Evolutionary conservation across 2,888 invertebrate genomes (phyloP).

Genomic region (Drosophila infuscata): DNA sequence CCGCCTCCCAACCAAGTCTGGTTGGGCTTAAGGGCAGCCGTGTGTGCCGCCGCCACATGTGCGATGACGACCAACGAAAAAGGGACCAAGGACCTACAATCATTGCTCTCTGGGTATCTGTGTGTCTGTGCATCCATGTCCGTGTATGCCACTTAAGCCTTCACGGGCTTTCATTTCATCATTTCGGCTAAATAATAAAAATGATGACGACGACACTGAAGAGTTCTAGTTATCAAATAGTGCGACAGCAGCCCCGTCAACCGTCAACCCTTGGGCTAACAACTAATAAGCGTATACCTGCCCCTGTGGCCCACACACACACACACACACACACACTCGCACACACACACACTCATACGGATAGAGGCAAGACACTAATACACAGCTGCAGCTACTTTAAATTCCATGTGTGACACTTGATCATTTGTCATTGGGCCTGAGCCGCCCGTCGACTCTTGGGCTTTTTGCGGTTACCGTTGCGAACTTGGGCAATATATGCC

Average conservation of each 20-base stretch:
- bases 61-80: conserved; percentile 33
- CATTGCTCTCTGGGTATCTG: conserved; percentile 2
- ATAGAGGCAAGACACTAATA: conserved; percentile 2
- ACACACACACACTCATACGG: conserved; percentile 17
- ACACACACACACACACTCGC: conserved; percentile 17
- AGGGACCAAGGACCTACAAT: conserved; percentile 20
- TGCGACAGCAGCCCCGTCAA: conserved; percentile 50
- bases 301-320: conserved; percentile 33
- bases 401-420: conserved; percentile 81
- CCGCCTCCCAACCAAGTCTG: conserved; percentile 25
- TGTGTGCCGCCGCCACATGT: conserved; percentile 55
- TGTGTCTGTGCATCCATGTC: conserved; percentile 1
- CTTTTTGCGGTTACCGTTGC: conserved; percentile 62
- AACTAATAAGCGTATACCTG: conserved; percentile 63
- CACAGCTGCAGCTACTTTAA: conserved; percentile 77
- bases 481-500: conserved; percentile 34
- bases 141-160: conserved; percentile 62
- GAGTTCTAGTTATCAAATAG: conserved; percentile 77
- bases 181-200: conserved; percentile 76
- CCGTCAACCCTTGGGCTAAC: conserved; percentile 51
- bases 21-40: conserved; percentile 42
- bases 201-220: conserved; percentile 72
- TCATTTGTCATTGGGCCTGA: conserved; percentile 78
- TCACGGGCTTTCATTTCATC: conserved; percentile 71
- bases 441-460: conserved; percentile 58